These are phyloP conservation scores for Calameuta pallipes DNA, from an alignment of 2,888 invertebrate genomes.

Conservation along the genomic window DNA sequence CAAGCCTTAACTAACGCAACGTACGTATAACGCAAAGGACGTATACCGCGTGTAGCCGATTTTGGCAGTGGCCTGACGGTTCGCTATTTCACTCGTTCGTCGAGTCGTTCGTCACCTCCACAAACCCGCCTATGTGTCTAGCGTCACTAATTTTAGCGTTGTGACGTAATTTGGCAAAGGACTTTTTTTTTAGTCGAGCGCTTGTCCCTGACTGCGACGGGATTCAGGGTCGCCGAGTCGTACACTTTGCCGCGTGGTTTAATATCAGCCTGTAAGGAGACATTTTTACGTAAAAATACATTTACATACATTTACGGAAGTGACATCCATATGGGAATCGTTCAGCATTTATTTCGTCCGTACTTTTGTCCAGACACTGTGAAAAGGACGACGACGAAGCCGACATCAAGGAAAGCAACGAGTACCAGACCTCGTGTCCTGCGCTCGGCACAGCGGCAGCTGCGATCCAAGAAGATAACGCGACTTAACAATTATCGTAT, in stretches of 20 bases:
- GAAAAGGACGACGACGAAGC: neutral
- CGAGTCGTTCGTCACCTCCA: neutral
- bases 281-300: neutral
- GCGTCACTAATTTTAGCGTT: conserved; percentile 1
- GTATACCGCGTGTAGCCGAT: neutral
- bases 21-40: neutral
- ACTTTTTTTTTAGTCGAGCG: neutral
- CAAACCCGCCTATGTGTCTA: neutral
- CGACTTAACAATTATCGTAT: conserved; percentile 43
- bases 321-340: neutral
- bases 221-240: neutral
- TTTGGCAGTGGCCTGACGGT: neutral
- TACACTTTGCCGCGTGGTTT: neutral
- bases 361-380: neutral
- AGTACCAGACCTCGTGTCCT: neutral
- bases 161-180: conserved; percentile 9
- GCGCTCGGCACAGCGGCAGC: neutral
- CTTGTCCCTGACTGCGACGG: neutral
- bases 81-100: neutral
- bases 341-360: neutral
- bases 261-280: neutral
- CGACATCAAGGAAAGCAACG: neutral
- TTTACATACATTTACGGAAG: neutral
- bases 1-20: neutral
- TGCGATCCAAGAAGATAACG: neutral